phyloP scores from a whole-genome alignment of 2,888 invertebrate genomes.

The Rhopalosiphum nymphaeae region DNA sequence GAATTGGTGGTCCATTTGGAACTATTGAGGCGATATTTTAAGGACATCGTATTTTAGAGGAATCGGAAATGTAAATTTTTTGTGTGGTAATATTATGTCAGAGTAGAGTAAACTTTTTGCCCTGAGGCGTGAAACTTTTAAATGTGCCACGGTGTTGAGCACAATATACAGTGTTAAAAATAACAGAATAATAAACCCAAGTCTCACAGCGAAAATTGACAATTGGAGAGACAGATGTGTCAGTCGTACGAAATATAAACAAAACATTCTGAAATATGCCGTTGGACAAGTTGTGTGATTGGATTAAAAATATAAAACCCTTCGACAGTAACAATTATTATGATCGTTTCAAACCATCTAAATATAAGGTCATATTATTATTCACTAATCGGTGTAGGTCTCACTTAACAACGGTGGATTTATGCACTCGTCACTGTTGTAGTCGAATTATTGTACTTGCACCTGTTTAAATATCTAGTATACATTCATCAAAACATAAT shows the following conservation, averaged over 20 bases:
- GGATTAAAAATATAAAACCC: slow-evolving; percentile 12
- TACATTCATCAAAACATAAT: not conserved
- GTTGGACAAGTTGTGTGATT: slow-evolving; percentile 1
- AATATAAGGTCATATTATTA: not conserved
- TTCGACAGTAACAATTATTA: not conserved
- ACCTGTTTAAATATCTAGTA: not conserved
- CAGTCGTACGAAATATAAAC: not conserved
- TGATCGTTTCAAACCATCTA: slow-evolving; percentile 9
- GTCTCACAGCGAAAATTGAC: slow-evolving; percentile 16
- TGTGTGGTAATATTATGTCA: not conserved
- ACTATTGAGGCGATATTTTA: not conserved
- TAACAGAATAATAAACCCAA: not conserved
- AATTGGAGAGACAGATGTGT: not conserved
- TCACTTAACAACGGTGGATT: not conserved
- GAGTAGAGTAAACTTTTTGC: not conserved
- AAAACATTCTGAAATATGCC: not conserved
- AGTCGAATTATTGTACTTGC: not conserved
- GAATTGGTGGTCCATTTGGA: not conserved
- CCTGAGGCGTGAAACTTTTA: not conserved
- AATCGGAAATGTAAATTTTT: not conserved
- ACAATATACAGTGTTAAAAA: not conserved
- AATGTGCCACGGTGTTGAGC: not conserved
- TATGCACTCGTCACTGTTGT: not conserved
- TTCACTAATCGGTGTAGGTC: not conserved
- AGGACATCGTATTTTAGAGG: not conserved